Evolutionary conservation across 2,888 invertebrate genomes (phyloP), one percentile per base, ranked within the genome.

Genomic region (Labia minor): DNA sequence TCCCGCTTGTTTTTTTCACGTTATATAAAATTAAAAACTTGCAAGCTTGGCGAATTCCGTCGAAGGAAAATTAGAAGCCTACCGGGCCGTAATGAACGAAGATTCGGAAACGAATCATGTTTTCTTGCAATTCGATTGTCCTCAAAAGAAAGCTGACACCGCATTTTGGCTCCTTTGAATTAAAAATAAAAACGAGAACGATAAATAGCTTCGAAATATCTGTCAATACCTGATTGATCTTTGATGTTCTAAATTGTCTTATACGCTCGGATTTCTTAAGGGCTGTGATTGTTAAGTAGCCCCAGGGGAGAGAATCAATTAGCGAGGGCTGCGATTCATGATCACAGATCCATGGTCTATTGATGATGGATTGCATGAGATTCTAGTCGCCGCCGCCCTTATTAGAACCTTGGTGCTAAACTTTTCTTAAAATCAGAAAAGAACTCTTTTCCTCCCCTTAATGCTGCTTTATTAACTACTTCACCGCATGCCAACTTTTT

Each of bases 391-490:
- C 21, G 33, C 64, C 65, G 37, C 37, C 61, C 26, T 61, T 67
- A 49, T 49, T 49, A 49, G 49, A 14, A 49, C 49, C 63, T 62
- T 65, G 37, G 26, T 21, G 49, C 61, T 19, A 62, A 49, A 66
- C 66, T 65, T 68, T 65, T 67, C 49, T 37, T 67, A 67, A 67
- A 70, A 70, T 70, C 69, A 70, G 68, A 67, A 69, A 68, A 68
- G 67, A 71, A 70, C 70, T 70, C 70, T 70, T 71, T 68, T 65
- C 69, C 67, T 68, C 68, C 67, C 68, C 69, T 68, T 69, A 71
- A 71, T 71, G 70, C 70, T 70, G 70, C 70, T 71, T 71, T 71
- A 71, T 71, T 71, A 71, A 71, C 70, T 70, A 71, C 70, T 70
- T 67, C 69, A 63, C 67, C 68, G 71, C 68, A 69, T 69, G 67